These are phyloP conservation scores for Pachyramphus minor DNA, from an alignment of 2,113 vertebrate species.

Conservation along the genomic window DNA sequence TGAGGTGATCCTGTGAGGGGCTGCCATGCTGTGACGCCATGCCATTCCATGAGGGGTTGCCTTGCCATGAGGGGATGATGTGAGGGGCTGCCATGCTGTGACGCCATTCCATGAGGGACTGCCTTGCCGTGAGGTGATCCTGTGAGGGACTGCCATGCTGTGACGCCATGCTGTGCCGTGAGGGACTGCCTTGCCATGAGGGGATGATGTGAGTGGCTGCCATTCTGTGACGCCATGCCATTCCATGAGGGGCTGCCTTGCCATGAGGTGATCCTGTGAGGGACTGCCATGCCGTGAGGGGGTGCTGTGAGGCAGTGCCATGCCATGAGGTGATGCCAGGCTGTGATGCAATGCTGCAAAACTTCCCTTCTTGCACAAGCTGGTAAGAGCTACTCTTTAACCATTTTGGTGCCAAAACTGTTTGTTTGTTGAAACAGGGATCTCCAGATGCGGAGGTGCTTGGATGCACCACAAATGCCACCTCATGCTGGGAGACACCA, in stretches of 20 bases:
- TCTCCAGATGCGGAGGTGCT: background rate
- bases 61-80: no score
- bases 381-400: background rate
- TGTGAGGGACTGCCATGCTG: no score
- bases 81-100: no score
- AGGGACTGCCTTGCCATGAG: background rate
- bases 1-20: fast-evolving
- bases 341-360: background rate
- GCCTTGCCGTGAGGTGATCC: no score
- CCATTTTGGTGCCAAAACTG: background rate
- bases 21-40: fast-evolving
- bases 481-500: background rate
- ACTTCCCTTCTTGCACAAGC: background rate
- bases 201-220: no score
- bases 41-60: no score
- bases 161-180: no score
- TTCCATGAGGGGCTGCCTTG: fast-evolving
- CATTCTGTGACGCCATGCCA: fast-evolving
- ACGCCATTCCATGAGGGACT: no score
- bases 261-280: fast-evolving
- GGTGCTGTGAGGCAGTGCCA: background rate
- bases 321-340: background rate
- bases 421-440: background rate
- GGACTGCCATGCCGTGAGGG: fast-evolving
- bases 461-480: no score